Percentiles rank a stretch among this genome's conserved stretches.
These are phyloP conservation scores for Hypsopygia costalis DNA, from an alignment of 2,888 invertebrate species.

Conservation along the genomic window DNA sequence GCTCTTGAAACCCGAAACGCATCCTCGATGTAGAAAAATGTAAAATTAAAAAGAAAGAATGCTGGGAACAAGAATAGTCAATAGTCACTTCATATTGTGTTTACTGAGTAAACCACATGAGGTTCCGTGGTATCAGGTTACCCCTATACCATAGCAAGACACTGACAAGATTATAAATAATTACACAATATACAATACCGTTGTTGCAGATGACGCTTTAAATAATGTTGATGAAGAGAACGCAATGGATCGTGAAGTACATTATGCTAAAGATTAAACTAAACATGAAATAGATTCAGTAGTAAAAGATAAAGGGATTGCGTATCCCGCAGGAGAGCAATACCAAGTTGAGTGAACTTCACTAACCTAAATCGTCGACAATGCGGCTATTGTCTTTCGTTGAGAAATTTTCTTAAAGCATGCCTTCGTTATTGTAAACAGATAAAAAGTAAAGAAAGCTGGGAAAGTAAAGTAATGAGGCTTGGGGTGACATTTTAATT, in stretches of 20 bases:
- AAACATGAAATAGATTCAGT: constrained; percentile 23
- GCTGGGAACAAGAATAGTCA: constrained; percentile 74
- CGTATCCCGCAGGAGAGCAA: constrained; percentile 63
- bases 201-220: neutral
- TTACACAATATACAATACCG: constrained; percentile 28
- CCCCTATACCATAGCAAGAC: constrained; percentile 32
- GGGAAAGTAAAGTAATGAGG: constrained; percentile 8
- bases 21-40: constrained; percentile 61
- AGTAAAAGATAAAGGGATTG: constrained; percentile 42
- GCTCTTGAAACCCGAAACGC: constrained; percentile 64
- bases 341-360: constrained; percentile 71
- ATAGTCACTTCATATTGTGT: constrained; percentile 79
- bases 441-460: constrained; percentile 25
- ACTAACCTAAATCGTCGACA: constrained; percentile 70
- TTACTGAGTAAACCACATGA: constrained; percentile 71
- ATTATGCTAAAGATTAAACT: constrained; percentile 10
- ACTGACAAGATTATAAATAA: constrained; percentile 13
- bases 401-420: constrained; percentile 48
- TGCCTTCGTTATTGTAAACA: constrained; percentile 37
- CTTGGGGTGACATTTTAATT: neutral
- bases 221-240: constrained; percentile 8
- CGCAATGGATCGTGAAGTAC: constrained; percentile 32
- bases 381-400: constrained; percentile 60
- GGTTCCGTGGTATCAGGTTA: constrained; percentile 68
- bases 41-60: constrained; percentile 67